Evolutionary conservation across 2,113 vertebrate species (phyloP), one percentile per base, ranked within the genome.

Genomic region (Platysternon megacephalum): DNA sequence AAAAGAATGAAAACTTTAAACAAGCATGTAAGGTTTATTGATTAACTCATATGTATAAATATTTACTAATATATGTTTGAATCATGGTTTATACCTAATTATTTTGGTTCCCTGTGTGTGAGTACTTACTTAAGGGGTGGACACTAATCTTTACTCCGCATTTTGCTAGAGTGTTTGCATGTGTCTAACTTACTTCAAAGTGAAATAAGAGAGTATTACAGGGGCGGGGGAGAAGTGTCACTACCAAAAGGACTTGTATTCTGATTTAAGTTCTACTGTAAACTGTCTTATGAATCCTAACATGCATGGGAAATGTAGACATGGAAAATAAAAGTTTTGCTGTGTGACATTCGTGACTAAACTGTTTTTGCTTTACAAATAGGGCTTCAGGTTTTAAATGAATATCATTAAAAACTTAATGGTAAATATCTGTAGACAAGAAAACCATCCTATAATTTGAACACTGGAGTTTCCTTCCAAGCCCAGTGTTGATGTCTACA

Each of bases 41-140:
- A 97, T 97, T 98, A 98, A 98, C 97, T 96, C 82, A 82, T 86
- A 94, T 93, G 92, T 35, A 49, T 95, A 93, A 96, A 93, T 96
- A 97, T 97, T 88, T 98, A 98, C 98, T 98, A 98, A 98, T 97
- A 56, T 52, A 82, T 86, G 94, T 97, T 97, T 98, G 96, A 80
- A 87, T 89, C 48, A 93, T 96, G 92, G 81, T 94, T 97, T 96
- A 95, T 96, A 97, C 89, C 96, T 97, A 98, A 97, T 97, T 96
- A 32, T 96, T 90, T 90, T 95, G 96, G 95, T 97, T 96, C 94
- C 39, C 48, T 83, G 56, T 95, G 86, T 97, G 94, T 94, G 93
- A 98, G 84, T 97, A 91, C 95, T 96, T 97, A 97, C 96, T 53
- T 87, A 97, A 91, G 88, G 82, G 97, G 91, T 95, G 91, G 79